These are phyloP conservation scores for Petromus typicus DNA, from an alignment of 2,113 vertebrate species.

Conservation along the genomic window DNA sequence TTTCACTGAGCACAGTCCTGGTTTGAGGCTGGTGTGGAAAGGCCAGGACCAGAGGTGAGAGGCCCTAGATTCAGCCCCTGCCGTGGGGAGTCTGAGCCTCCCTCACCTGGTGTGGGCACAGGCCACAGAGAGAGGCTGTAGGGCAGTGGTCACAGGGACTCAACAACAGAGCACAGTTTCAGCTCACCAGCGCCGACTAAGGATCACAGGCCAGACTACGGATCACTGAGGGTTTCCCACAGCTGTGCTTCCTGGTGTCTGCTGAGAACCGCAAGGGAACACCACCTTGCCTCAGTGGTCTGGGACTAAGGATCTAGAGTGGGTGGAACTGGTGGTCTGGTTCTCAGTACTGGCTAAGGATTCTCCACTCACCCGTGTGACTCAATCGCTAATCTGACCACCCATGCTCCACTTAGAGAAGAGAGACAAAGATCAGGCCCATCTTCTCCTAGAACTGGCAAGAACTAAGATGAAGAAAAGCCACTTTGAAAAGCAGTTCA, in stretches of 20 bases:
- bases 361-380: neutral
- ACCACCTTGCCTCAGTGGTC: neutral
- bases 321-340: neutral
- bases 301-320: neutral
- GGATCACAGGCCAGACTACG: conserved; percentile 20
- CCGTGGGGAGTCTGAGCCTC: neutral
- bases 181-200: neutral
- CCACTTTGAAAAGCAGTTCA: neutral
- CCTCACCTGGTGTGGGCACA: neutral
- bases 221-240: neutral
- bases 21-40: neutral
- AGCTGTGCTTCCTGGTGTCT: neutral
- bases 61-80: neutral
- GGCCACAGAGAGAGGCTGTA: neutral
- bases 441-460: neutral
- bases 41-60: neutral
- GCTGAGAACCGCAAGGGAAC: neutral
- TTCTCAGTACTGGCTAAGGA: neutral
- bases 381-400: neutral
- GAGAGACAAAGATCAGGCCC: neutral
- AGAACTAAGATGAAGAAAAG: neutral
- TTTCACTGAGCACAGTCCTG: neutral
- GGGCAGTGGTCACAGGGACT: neutral
- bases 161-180: neutral
- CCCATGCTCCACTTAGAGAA: neutral